Conservation (phyloP, 2,888 invertebrate genomes). For the Stenchaetothrips biformis region DNA sequence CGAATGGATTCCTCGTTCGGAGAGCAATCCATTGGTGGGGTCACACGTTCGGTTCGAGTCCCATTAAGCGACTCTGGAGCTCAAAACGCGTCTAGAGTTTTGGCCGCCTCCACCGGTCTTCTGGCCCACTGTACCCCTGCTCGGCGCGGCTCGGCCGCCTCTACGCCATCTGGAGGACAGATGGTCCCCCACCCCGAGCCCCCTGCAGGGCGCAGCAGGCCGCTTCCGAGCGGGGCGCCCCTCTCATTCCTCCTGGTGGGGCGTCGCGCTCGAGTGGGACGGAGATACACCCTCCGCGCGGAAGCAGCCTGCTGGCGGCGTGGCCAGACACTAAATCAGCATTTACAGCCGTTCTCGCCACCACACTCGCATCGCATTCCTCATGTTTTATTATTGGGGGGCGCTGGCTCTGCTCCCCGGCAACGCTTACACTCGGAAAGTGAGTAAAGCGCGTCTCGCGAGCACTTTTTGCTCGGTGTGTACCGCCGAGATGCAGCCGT, state of each 20-base stretch:
- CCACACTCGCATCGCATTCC: neutral
- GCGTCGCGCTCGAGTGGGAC: neutral
- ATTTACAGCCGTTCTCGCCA: conserved; percentile 5
- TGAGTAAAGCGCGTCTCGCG: no score
- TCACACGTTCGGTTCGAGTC: no score
- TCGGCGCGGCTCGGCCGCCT: neutral
- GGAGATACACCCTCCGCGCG: no score
- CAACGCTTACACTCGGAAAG: no score
- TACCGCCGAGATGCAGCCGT: neutral
- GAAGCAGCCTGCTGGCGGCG: neutral
- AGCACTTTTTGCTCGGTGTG: neutral
- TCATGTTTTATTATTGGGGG: conserved; percentile 1
- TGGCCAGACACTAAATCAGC: conserved; percentile 5
- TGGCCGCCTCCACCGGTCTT: no score
- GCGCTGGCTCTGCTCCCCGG: neutral
- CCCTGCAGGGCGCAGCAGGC: neutral
- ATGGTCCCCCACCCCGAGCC: neutral
- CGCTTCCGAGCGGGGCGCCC: neutral
- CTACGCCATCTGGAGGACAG: neutral
- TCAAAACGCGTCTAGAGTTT: no score
- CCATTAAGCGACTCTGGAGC: no score
- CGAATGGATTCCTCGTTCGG: no score
- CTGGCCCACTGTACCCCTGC: no score
- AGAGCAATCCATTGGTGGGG: no score
- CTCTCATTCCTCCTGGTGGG: neutral